phyloP scores from a whole-genome alignment of 2,797 vertebrate genomes.

The Acropternis orthonyx region DNA sequence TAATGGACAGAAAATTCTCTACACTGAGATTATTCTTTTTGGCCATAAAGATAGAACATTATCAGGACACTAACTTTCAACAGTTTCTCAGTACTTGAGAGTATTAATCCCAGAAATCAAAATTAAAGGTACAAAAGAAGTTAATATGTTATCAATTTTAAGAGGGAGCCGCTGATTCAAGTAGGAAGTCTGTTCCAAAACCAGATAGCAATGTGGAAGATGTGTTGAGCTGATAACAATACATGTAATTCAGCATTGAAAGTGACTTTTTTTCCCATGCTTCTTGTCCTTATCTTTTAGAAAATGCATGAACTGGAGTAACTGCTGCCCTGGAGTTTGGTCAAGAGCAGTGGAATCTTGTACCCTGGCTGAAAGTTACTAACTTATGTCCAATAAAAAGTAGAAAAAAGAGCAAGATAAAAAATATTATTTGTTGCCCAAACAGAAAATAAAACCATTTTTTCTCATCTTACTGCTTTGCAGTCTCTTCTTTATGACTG shows the following conservation, averaged over 20 bases:
- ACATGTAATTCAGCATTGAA: not conserved
- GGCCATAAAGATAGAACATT: not conserved
- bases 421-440: not conserved
- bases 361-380: not conserved
- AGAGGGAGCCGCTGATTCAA: not conserved
- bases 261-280: not conserved
- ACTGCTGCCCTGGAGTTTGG: not conserved
- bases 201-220: not conserved
- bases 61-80: not conserved
- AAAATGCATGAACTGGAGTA: not conserved
- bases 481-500: not conserved
- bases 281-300: not conserved
- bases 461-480: not conserved
- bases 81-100: not conserved
- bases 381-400: not conserved
- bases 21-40: not conserved
- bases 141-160: not conserved
- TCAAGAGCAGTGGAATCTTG: not conserved
- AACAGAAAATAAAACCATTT: not conserved
- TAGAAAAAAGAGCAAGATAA: not conserved
- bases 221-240: not conserved
- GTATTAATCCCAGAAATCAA: not conserved
- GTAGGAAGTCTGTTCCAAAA: not conserved
- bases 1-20: not conserved
- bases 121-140: not conserved